phyloP scores from a whole-genome alignment of 2,113 vertebrate species.

The Platysternon megacephalum region DNA sequence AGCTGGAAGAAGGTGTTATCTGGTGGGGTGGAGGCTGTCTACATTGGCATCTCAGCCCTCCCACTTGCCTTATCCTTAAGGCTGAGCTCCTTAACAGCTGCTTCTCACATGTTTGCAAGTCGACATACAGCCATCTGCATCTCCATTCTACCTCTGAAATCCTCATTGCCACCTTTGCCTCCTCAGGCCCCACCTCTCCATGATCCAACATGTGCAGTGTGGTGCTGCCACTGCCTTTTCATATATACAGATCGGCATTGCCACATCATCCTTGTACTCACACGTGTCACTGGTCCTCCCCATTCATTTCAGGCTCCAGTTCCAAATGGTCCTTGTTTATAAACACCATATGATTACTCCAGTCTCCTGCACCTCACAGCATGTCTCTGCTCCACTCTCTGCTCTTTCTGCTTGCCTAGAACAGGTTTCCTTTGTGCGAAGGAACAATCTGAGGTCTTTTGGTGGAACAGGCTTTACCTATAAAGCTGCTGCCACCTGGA shows the following conservation, averaged over 20 bases:
- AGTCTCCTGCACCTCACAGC: not conserved
- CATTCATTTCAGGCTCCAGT: not conserved
- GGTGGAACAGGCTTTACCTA: not conserved
- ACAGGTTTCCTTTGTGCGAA: not conserved
- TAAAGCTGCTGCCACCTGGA: not conserved
- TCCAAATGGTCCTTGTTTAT: not conserved
- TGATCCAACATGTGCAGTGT: not conserved
- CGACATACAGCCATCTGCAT: not conserved
- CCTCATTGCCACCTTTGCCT: fast-evolving
- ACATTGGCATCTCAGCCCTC: not conserved
- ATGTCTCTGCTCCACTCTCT: not conserved
- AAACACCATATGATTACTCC: fast-evolving
- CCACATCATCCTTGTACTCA: not conserved
- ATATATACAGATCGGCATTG: not conserved
- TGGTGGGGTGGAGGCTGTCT: not conserved
- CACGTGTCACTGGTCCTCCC: not conserved
- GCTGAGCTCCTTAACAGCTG: constrained; percentile 26
- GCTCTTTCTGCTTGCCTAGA: not conserved
- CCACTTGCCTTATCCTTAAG: not conserved
- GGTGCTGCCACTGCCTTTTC: not conserved
- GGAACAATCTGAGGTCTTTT: not conserved
- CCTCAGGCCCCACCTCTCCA: not conserved
- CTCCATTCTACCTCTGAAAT: not conserved
- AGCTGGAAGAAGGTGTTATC: constrained; percentile 11
- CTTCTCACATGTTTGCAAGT: not conserved